Base-by-base conservation (phyloP, 2,797 vertebrate genomes). In the Acridotheres tristis region DNA sequence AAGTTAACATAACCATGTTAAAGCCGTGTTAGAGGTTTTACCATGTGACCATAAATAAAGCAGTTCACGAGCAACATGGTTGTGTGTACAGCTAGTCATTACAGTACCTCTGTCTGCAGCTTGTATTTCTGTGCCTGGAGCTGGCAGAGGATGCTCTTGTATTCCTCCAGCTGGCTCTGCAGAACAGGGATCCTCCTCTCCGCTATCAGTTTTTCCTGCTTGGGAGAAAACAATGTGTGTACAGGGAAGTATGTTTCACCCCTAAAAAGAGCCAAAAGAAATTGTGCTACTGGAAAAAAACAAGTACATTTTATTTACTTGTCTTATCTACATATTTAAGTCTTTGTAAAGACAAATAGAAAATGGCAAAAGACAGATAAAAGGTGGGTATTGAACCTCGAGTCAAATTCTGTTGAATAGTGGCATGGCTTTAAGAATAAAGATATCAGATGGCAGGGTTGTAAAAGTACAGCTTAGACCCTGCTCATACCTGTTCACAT, bases 121-220 rank as follows among this genome's bases (percentile, higher is more conserved):
- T 98, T 98, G 7, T 98, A 97, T 90, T 98, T 99, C 96, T 99
- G 99, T 0, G 96, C 96, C 95, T 99, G 98, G 34, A 99, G 98
- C 97, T 99, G 98, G 81, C 98, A 99, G 96, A 99, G 98, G 94
- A 98, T 97, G 91, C 98, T 99, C 98, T 98, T 99, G 96, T 98
- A 98, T 89, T 99, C 99, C 85, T 99, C 99, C 96, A 99, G 97
- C 95, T 99, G 99, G 87, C 95, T 98, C 95, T 98, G 98, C 74
- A 99, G 97, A 54, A 93, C 97, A 1, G 99, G 98, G 16, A 99
- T 98, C 87, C 98, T 98, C 91, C 97, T 98, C 96, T 99, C 99
- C 0, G 98, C 98, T 91, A 98, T 92, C 92, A 99, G 95, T 95
- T 98, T 99, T 97, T 99, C 99, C 97, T 99, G 86, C 22, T 94